phyloP scores from a whole-genome alignment of 2,888 invertebrate genomes.

The Deilephila porcellus region DNA sequence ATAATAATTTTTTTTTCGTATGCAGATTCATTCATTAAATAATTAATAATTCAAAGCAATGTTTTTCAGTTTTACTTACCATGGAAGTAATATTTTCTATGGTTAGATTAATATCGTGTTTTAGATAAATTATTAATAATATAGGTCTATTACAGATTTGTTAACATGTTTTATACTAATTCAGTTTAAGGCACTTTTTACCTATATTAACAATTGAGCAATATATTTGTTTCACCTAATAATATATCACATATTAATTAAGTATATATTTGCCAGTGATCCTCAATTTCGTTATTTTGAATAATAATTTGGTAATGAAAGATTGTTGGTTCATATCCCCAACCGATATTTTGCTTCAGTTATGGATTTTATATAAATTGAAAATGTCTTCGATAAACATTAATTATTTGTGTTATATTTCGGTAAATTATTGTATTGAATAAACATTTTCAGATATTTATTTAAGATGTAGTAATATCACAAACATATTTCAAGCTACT shows the following conservation, averaged over 20 bases:
- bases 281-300: not conserved
- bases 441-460: too few relatives aligned
- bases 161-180: not conserved
- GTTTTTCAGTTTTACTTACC: not conserved
- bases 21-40: not conserved
- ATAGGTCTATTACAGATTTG: not conserved
- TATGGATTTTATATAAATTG: too few relatives aligned
- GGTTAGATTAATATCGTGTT: not conserved
- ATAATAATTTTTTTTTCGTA: not conserved
- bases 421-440: too few relatives aligned
- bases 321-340: too few relatives aligned
- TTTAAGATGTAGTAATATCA: too few relatives aligned
- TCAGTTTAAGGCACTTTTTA: not conserved
- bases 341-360: too few relatives aligned
- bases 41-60: not conserved
- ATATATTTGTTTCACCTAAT: slow-evolving; percentile 8
- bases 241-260: slow-evolving; percentile 15
- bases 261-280: slow-evolving; percentile 1
- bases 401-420: too few relatives aligned
- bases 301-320: not conserved
- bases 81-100: not conserved
- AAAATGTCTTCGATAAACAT: too few relatives aligned
- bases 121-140: not conserved
- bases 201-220: slow-evolving; percentile 6
- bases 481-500: too few relatives aligned